Conservation (phyloP, 2,113 vertebrate species). For the Paraplagusia blochii region DNA sequence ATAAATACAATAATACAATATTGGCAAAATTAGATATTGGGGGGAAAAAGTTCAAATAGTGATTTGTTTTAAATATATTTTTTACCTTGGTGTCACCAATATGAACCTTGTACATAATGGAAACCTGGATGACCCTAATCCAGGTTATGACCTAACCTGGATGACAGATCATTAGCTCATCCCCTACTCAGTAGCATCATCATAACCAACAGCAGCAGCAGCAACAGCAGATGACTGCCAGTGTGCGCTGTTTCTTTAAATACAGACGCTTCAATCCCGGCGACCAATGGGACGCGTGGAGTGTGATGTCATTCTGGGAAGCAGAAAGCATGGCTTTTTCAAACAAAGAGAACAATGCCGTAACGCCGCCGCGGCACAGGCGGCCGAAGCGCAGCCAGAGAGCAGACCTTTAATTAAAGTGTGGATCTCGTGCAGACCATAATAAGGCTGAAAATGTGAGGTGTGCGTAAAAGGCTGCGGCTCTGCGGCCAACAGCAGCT, state of each 20-base stretch:
- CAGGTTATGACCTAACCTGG: no score
- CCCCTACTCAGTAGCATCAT: neutral
- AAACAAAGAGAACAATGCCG: constrained; percentile 98
- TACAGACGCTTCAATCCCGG: constrained; percentile 48
- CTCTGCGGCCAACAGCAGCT: neutral
- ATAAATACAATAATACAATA: no score
- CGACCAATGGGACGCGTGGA: constrained; percentile 82
- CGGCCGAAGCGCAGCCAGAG: neutral
- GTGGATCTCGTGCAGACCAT: accelerated
- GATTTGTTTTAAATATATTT: no score
- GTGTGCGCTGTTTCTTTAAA: constrained; percentile 76
- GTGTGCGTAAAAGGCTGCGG: neutral
- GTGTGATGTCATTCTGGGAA: constrained; percentile 90
- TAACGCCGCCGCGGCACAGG: constrained; percentile 43
- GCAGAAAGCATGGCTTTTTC: constrained; percentile 87
- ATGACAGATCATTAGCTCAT: no score
- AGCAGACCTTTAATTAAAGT: neutral
- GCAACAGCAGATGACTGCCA: neutral
- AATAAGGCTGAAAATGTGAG: neutral
- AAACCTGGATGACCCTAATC: no score
- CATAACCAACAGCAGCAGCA: neutral
- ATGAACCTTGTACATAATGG: no score
- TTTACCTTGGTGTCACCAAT: no score
- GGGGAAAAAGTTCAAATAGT: no score
- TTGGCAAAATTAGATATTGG: no score